phyloP scores from a whole-genome alignment of 1,140 invertebrate genomes.

The Nephila pilipes region DNA sequence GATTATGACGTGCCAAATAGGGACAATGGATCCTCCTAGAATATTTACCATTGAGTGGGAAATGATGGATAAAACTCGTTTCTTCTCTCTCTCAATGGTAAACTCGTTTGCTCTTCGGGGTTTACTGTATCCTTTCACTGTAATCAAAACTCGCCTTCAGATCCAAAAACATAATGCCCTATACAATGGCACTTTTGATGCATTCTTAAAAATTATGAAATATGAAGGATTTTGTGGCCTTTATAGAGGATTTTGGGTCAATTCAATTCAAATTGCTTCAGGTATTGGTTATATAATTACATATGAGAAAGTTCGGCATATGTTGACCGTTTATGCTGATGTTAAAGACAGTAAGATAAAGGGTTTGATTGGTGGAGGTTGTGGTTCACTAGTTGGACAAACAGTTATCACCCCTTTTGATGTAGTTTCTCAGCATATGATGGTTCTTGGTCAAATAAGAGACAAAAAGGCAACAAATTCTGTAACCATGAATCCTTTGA shows the following conservation, averaged over 20 bases:
- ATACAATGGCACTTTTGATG: slow-evolving; percentile 93
- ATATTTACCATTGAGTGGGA: slow-evolving; percentile 98
- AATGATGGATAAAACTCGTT: slow-evolving; percentile 97
- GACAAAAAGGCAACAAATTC: slow-evolving; percentile 18
- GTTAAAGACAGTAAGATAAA: slow-evolving; percentile 85
- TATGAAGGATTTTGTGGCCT: slow-evolving; percentile 93
- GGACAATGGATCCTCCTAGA: slow-evolving; percentile 70
- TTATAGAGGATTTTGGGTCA: slow-evolving; percentile 95
- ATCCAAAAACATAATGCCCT: slow-evolving; percentile 91
- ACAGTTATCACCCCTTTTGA: slow-evolving; percentile 98
- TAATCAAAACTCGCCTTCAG: slow-evolving; percentile 98
- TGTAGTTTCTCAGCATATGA: slow-evolving; percentile 97
- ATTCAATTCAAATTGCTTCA: slow-evolving; percentile 86
- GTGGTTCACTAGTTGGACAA: slow-evolving; percentile 95
- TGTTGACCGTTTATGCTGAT: slow-evolving; percentile 86
- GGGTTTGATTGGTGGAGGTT: slow-evolving; percentile 88
- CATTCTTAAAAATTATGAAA: slow-evolving; percentile 92
- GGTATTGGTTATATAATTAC: slow-evolving; percentile 89
- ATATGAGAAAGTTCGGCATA: slow-evolving; percentile 94
- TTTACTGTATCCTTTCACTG: slow-evolving; percentile 95
- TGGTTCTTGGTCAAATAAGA: slow-evolving; percentile 88
- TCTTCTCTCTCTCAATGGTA: slow-evolving; percentile 95
- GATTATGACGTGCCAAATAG: slow-evolving; percentile 72
- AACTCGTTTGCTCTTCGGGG: slow-evolving; percentile 92
- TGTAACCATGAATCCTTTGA: slow-evolving; percentile 79